Conservation (phyloP, 2,888 invertebrate genomes). For the Drosophila putrida region DNA sequence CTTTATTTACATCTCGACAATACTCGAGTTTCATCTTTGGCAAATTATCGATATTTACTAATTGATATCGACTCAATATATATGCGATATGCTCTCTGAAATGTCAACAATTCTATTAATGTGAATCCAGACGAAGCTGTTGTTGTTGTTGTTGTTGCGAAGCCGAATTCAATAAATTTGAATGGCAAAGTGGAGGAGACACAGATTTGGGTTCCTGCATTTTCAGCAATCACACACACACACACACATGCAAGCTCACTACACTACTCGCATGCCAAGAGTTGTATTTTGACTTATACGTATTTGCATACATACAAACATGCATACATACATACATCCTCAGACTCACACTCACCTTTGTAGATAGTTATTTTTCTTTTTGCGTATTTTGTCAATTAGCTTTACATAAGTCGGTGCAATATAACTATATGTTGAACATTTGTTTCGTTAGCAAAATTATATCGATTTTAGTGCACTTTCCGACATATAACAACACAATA, state of each 20-base stretch:
- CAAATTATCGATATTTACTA: constrained; percentile 35
- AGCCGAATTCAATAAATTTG: constrained; percentile 24
- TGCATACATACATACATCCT: constrained; percentile 30
- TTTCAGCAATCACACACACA: constrained; percentile 14
- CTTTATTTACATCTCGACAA: constrained; percentile 9
- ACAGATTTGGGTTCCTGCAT: constrained; percentile 38
- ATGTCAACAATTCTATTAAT: constrained; percentile 9
- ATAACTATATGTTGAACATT: constrained; percentile 17
- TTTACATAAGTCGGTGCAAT: constrained; percentile 66
- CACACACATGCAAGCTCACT: background rate
- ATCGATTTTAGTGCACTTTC: constrained; percentile 64
- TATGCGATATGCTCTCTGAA: constrained; percentile 3
- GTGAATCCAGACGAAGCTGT: background rate
- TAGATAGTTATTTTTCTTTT: constrained; percentile 58
- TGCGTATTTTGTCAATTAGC: constrained; percentile 45
- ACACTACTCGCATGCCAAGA: constrained; percentile 7
- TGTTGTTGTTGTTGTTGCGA: constrained; percentile 8
- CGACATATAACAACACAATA: constrained; percentile 68
- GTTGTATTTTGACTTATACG: constrained; percentile 25
- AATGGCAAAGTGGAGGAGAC: constrained; percentile 8
- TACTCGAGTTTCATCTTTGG: background rate
- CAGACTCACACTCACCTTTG: constrained; percentile 55
- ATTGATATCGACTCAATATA: constrained; percentile 18
- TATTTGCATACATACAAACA: constrained; percentile 29
- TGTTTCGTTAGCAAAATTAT: constrained; percentile 12